Conservation (phyloP, 2,888 invertebrate species). For the Allophyes oxyacanthae region DNA sequence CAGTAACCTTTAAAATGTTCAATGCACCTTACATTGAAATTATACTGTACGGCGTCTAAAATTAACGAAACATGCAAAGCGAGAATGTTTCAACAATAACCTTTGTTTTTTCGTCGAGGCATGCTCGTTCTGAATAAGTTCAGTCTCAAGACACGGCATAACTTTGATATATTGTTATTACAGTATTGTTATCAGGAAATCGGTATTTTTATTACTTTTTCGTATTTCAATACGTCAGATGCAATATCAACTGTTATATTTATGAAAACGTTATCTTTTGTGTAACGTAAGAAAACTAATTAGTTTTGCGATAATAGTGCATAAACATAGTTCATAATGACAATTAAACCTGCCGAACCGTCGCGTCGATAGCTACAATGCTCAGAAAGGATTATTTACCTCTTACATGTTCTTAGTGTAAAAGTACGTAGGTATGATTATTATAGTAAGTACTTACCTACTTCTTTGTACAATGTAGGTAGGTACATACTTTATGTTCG, state of each 20-base stretch:
- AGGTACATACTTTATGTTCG: not conserved
- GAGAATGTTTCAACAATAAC: constrained; percentile 45
- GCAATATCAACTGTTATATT: constrained; percentile 5
- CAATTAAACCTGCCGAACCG: constrained; percentile 17
- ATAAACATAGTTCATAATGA: constrained; percentile 22
- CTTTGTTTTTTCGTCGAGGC: constrained; percentile 31
- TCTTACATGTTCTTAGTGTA: constrained; percentile 2
- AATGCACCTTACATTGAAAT: constrained; percentile 21
- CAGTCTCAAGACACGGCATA: constrained; percentile 15
- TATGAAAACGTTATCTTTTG: constrained; percentile 25
- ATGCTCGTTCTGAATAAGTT: constrained; percentile 25
- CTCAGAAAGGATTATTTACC: constrained; percentile 23
- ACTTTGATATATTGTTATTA: constrained; percentile 16
- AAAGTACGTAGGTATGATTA: not conserved
- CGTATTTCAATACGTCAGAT: constrained; percentile 6
- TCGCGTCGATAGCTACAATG: constrained; percentile 9
- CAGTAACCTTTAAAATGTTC: constrained; percentile 9
- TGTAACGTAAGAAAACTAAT: constrained; percentile 36
- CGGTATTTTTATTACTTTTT: constrained; percentile 12
- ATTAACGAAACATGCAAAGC: constrained; percentile 45
- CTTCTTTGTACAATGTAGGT: constrained; percentile 15
- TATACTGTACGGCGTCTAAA: constrained; percentile 24
- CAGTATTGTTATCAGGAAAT: constrained; percentile 26
- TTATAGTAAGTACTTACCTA: not conserved
- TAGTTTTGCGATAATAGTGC: constrained; percentile 37